Base-by-base conservation (phyloP, 2,113 vertebrate species). In the Corythoichthys haematopterus region DNA sequence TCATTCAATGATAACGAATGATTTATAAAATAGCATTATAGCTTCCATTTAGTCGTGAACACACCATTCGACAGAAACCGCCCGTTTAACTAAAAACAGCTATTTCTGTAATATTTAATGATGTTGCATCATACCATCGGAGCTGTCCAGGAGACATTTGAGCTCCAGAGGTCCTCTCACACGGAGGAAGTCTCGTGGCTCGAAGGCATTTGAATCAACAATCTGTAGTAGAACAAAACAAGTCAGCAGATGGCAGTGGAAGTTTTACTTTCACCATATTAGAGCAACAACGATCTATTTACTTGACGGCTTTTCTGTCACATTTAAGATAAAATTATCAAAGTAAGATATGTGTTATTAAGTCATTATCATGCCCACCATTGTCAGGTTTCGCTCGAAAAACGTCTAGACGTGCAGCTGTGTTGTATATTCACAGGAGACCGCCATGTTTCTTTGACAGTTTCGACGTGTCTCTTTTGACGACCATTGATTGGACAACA, bases 131-230 rank as follows among this genome's bases (percentile, higher is more conserved):
- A 10, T 57, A 90, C 87, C 84, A 65, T 88, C 83, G 55, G 78
- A 83, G 75, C 62, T 80, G 52, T 86, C 79, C 68, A 89, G 57
- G 7, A 57, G 77, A 79, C 87, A 90, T 65, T 63, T 87, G 28
- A 90, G 68, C 62, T 89, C 81, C 67, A 90, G 82, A 13, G 68
- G 69, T 4, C 87, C 87, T 66, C 56, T 84, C 14, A 85, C 65
- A 43, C 87, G 85, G 58, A 88, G 51, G 43, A 88, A 50, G 47
- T 56, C 69, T 40, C 37, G 72, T 10, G 16, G 52, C 35, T 65
- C 60, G 1, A 69, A 36, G 15, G 53, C 38, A 50, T 67, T 48
- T 0, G 80, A 57, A 40, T 75, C 70, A 10, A 51, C 33, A 56
- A 84, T 82, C 85, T 88, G 72, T 1, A 8, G 50, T 3, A 47